Evolutionary conservation across 2,113 vertebrate species (phyloP), one percentile per base, ranked within the genome.

Genomic region (Lophotis ruficrista): DNA sequence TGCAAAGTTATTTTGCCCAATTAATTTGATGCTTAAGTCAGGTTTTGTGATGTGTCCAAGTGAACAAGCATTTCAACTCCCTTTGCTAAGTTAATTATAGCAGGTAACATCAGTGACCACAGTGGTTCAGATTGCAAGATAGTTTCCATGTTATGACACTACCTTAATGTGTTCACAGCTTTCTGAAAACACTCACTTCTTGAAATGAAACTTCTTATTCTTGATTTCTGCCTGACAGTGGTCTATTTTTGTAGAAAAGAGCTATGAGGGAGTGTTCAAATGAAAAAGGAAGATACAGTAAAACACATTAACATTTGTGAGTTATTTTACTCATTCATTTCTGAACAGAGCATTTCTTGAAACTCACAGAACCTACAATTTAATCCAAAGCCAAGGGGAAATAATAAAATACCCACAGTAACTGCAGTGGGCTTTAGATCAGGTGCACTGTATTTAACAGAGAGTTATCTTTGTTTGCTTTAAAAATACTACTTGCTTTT

Each of bases 181-280:
- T 89, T 87, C 70, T 85, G 94, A 87, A 93, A 90, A 94, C 25
- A 85, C 25, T 91, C 66, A 76, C n/a, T 94, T 90, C 82, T 92
- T 58, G 71, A 94, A 93, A 60, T n/a, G 37, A 93, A 93, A 90
- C 54, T 76, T 76, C n/a, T 47, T 64, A 54, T 54, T 95, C 50
- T 90, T 88, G 33, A 66, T 88, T 88, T 94, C 71, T 93, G 35
- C 54, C 58, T 60, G 56, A 31, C n/a, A 12, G 13, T 77, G 20
- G 18, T 82, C 73, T 84, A 66, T 76, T 78, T 92, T 84, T 66
- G 43, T 35, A 85, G n/a, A 90, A 18, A 54, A 71, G 27, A 94
- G 48, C 65, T 80, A 50, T 25, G 58, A 91, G 33, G 8, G 45
- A 80, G 38, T 17, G 15, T 71, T 89, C 21, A 72, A 57, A 80